Base-by-base conservation (phyloP, 2,113 vertebrate species). In the Passer montanus region DNA sequence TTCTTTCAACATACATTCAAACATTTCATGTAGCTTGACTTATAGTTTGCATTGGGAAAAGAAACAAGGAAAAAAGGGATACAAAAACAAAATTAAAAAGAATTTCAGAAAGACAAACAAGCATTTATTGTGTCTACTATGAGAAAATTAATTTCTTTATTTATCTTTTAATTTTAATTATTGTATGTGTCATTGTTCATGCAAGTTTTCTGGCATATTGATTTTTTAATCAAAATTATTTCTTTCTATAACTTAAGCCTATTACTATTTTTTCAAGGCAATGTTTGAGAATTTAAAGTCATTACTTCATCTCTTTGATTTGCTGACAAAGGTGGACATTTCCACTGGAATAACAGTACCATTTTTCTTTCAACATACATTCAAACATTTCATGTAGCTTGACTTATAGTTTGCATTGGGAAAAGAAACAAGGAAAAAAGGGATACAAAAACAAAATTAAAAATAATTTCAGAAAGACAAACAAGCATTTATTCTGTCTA, bases 21-120 rank as follows among this genome's bases (percentile, higher is more conserved):
- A 78, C 26, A 49, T 41, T 26, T 52, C 5, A 16, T 3, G 3
- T 1, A 33, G 3, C 39, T 67, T 0, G 1, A 10, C 2, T 80
- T 39, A 12, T 18, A 5, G 53, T 74, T 37, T 55, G 4, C 6
- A 50, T 1, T 56, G 11, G 8, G 18, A 78, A 82, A 85, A 88
- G 2, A 37, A 53, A 7, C 1, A 58, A n/a, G 1, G 11, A 11
- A 53, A 41, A 35, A 63, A 24, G 23, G 5, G 3, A 12, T 16
- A 53, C 0, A 33, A 80, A 53, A 17, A 35, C 0, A 28, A 53
- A 62, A 47, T 1, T 8, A 52, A 69, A 41, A 50, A 11, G 7
- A 64, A 37, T 37, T 46, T 59, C 24, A 74, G 19, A 85, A 82
- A 60, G 13, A 24, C 4, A 33, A 28, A 10, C 4, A 43, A 66